Base-by-base conservation (phyloP, 2,797 vertebrate genomes). In the Tenualosa thibaudeaui region DNA sequence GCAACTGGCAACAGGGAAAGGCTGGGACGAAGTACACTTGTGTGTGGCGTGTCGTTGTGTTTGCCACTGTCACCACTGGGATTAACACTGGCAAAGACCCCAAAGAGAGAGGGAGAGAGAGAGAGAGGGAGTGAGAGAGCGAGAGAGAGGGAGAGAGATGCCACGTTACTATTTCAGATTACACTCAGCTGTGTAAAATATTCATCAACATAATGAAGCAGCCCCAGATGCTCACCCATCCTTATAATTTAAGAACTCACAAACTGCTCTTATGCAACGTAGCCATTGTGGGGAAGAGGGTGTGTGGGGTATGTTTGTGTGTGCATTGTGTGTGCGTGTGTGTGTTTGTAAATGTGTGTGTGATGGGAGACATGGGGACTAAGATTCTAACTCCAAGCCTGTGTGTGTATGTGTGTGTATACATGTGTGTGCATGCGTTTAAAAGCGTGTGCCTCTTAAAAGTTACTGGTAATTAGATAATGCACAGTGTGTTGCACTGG, bases 151-250 rank as follows among this genome's bases (percentile, higher is more conserved):
- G 65, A 37, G 26, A 62, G 58, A 62, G 19, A 62, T 5, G 26
- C n/a, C 22, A 22, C 31, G 51, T 78, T 37, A 84, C 53, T 84
- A 53, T 56, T 40, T 22, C 65, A 43, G 68, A 84, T 84, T 78
- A 84, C 37, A 19, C 10, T 54, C 49, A 43, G 65, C 50, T 19
- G 8, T 78, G 68, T 54, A 75, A 84, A 84, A 84, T 56, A 60
- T 84, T 58, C 68, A 84, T 84, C 83, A 43, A 37, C 15, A 46
- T 78, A 43, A 78, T 78, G 19, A 78, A 78, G 71, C 71, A 2
- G 37, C 71, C 71, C 15, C 71, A 78, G 71, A 46, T 46, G 71
- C 71, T 78, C 71, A 37, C 37, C 71, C 71, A 78, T 43, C 71
- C 71, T 43, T 46, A 78, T 78, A 78, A 78, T 78, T 78, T 17